phyloP scores from a whole-genome alignment of 2,888 invertebrate genomes.

The Endomychus coccineus region DNA sequence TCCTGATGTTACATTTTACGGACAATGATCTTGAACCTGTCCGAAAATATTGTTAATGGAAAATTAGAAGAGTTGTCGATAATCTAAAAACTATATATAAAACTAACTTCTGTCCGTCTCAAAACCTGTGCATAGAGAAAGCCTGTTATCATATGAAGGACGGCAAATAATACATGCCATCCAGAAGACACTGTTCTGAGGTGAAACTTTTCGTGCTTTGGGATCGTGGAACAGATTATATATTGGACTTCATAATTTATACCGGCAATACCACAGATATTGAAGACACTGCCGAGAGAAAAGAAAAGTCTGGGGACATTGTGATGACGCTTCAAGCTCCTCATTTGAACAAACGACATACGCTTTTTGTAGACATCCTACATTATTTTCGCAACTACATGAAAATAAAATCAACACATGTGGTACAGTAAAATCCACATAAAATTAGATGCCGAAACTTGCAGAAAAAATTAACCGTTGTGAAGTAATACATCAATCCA shows the following conservation, averaged over 20 bases:
- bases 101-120: constrained; percentile 13
- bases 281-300: constrained; percentile 3
- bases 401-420: constrained; percentile 13
- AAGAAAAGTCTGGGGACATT: constrained; percentile 17
- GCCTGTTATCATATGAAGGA: constrained; percentile 17
- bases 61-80: no score
- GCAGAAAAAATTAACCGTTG: constrained; percentile 10
- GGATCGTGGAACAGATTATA: constrained; percentile 21
- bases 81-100: no score
- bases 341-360: constrained; percentile 20
- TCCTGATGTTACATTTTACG: no score
- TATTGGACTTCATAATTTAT: constrained; percentile 25
- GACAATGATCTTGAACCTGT: no score
- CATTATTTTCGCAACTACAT: constrained; percentile 10
- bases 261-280: constrained; percentile 19
- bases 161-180: constrained; percentile 18
- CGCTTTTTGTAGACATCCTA: constrained; percentile 22
- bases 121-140: constrained; percentile 19
- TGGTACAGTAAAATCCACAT: constrained; percentile 13
- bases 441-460: constrained; percentile 14
- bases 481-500: constrained; percentile 4
- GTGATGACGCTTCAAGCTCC: constrained; percentile 17
- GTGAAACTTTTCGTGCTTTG: constrained; percentile 11
- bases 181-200: constrained; percentile 13
- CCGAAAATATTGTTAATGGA: no score